Evolutionary conservation across 2,888 invertebrate species (phyloP).

Genomic region (Phalangium opilio): DNA sequence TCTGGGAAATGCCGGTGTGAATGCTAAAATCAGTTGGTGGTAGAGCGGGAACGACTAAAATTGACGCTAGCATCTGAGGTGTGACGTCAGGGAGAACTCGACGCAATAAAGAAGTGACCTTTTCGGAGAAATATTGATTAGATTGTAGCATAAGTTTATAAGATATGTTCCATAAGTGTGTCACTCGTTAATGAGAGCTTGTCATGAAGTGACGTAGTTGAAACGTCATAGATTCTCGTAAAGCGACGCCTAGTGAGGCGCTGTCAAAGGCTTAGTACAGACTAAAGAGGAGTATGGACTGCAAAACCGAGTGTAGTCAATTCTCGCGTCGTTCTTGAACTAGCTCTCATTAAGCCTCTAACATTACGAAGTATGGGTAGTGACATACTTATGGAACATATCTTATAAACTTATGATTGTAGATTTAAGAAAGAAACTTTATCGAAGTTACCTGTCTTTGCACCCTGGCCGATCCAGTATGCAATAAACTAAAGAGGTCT

Average conservation of each 20-base stretch:
- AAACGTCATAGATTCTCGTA: too few species aligned
- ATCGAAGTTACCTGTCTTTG: constrained; percentile 62
- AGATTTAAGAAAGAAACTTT: not conserved
- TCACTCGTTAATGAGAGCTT: too few species aligned
- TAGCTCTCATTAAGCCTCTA: too few species aligned
- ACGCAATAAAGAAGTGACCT: constrained; percentile 68
- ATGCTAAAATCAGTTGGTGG: constrained; percentile 63
- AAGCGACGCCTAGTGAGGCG: too few species aligned
- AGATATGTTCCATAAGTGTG: too few species aligned
- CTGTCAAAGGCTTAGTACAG: too few species aligned
- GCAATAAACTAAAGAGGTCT: constrained; percentile 69
- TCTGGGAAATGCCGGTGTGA: constrained; percentile 36
- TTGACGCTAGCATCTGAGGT: constrained; percentile 61
- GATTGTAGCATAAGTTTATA: too few species aligned
- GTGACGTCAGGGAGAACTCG: constrained; percentile 79
- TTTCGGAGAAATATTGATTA: constrained; percentile 21
- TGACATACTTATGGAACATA: too few species aligned
- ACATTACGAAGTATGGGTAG: too few species aligned
- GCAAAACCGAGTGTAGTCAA: too few species aligned
- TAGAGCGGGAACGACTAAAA: constrained; percentile 51
- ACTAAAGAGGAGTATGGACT: not conserved
- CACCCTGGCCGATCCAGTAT: constrained; percentile 85
- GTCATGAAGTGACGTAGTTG: too few species aligned
- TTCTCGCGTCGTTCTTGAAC: too few species aligned
- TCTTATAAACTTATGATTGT: not conserved